Evolutionary conservation across 2,113 vertebrate species (phyloP).

Genomic region (Plotosus lineatus): DNA sequence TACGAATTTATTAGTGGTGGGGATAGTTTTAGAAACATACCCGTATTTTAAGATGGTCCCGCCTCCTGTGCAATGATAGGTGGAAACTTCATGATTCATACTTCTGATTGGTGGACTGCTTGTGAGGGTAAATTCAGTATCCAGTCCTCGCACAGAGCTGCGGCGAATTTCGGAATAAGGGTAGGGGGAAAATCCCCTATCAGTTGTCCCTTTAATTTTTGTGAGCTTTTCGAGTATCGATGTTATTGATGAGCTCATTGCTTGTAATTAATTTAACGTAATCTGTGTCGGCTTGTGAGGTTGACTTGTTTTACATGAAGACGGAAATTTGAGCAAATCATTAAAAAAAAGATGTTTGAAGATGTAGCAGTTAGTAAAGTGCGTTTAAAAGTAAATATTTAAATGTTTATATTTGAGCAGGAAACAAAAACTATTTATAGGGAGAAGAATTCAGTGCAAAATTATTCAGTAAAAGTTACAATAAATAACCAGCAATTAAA

Average conservation of each 20-base stretch:
- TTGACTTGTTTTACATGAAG: not conserved
- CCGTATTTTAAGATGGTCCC: not conserved
- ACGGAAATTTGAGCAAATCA: not conserved
- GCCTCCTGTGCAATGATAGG: not conserved
- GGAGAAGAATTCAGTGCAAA: too few relatives aligned
- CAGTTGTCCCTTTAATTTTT: slow-evolving; percentile 12
- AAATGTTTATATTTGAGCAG: too few relatives aligned
- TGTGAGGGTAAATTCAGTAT: not conserved
- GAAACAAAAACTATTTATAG: too few relatives aligned
- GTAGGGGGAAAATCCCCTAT: not conserved
- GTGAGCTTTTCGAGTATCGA: not conserved
- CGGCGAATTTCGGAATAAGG: not conserved
- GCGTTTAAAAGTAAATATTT: too few relatives aligned
- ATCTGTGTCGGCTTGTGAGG: not conserved
- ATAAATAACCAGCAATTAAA: too few relatives aligned
- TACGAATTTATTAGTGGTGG: not conserved
- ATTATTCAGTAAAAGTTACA: too few relatives aligned
- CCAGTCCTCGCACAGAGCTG: not conserved
- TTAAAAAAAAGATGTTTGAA: not conserved
- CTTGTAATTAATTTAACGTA: not conserved
- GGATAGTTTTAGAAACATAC: not conserved
- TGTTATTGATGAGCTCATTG: not conserved
- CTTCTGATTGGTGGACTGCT: not conserved
- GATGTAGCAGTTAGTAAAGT: not conserved
- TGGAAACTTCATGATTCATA: too few relatives aligned